phyloP scores from a whole-genome alignment of 2,888 invertebrate species.

The Pilophorus perplexus region DNA sequence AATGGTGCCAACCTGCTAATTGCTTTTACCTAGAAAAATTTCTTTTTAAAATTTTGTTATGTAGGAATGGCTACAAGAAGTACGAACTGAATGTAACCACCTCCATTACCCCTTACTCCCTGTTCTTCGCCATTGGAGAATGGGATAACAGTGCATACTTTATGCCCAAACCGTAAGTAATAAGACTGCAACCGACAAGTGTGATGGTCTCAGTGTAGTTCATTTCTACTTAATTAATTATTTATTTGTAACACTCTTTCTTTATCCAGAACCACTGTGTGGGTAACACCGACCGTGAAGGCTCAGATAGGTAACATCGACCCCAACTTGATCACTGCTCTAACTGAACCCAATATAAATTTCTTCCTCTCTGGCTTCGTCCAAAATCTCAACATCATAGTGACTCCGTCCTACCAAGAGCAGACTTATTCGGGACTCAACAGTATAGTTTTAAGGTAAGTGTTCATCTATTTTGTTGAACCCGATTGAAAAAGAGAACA shows the following conservation, averaged over 20 bases:
- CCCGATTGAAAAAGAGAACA: too few species aligned
- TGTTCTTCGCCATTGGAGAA: conserved; percentile 27
- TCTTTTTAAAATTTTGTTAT: not conserved
- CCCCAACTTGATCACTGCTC: not conserved
- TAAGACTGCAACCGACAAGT: too few species aligned
- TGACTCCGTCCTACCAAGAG: not conserved
- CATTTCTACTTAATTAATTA: too few species aligned
- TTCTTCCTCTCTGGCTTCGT: not conserved
- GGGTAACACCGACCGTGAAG: not conserved
- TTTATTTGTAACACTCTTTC: too few species aligned
- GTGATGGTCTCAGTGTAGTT: too few species aligned
- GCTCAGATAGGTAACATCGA: not conserved
- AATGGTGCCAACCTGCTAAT: not conserved
- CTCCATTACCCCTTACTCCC: conserved; percentile 17
- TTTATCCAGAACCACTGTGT: not conserved
- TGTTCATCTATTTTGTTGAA: not conserved
- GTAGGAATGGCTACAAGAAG: not conserved
- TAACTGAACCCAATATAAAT: not conserved
- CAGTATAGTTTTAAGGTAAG: conserved; percentile 19
- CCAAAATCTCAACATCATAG: not conserved
- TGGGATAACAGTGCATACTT: not conserved
- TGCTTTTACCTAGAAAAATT: not conserved
- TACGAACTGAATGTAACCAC: conserved; percentile 8
- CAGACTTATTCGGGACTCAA: conserved; percentile 19
- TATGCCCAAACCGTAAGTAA: not conserved